These are phyloP conservation scores for Cheilosia pagana DNA, from an alignment of 2,888 invertebrate genomes.

Conservation along the genomic window DNA sequence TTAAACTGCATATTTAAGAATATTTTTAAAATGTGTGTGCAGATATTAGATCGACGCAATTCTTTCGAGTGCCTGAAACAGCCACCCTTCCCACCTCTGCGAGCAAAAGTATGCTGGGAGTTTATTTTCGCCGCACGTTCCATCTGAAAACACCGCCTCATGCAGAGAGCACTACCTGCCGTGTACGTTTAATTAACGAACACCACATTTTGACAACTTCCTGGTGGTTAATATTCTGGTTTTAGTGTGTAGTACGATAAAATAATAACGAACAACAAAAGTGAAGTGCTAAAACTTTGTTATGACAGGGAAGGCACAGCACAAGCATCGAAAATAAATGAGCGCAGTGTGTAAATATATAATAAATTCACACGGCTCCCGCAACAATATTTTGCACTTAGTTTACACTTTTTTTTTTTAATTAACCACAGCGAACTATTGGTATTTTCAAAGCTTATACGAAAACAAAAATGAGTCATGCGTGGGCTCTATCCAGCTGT, in stretches of 20 bases:
- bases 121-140: too few relatives aligned
- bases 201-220: not conserved
- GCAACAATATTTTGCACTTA: not conserved
- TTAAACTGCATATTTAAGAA: too few relatives aligned
- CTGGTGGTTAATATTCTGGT: not conserved
- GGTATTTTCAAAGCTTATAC: conserved; percentile 20
- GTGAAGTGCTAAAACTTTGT: not conserved
- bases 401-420: too few relatives aligned
- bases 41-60: too few relatives aligned
- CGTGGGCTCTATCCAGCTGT: not conserved
- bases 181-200: not conserved
- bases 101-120: too few relatives aligned
- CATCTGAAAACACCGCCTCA: too few relatives aligned
- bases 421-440: conserved; percentile 3
- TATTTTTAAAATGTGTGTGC: too few relatives aligned
- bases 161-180: not conserved
- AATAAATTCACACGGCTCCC: not conserved
- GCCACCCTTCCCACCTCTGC: too few relatives aligned
- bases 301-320: not conserved
- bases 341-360: not conserved
- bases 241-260: not conserved
- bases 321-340: not conserved
- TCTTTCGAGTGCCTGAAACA: too few relatives aligned
- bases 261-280: too few relatives aligned
- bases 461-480: conserved; percentile 4